Base-by-base conservation (phyloP, 1,140 invertebrate genomes). In the Drosophila paulistorum region DNA sequence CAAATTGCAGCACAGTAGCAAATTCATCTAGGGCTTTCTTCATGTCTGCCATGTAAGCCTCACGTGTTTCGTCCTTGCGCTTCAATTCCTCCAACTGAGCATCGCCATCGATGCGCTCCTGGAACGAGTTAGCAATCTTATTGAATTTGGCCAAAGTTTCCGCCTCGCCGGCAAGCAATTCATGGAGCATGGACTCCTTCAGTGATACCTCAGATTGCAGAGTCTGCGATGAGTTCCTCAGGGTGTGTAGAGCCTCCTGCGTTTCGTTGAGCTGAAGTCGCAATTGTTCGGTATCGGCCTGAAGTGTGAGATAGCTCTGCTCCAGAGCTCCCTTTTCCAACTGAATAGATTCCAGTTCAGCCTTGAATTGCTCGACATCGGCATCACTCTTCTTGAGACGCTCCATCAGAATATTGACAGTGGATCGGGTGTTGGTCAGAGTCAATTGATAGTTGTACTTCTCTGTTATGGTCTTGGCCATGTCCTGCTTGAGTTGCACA, bases 351-450 rank as follows among this genome's bases (percentile, higher is more conserved):
- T 91, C 90, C 33, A 93, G 73, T 77, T 94, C 93, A n/a, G 89
- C 77, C 66, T 93, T 93, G 54, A 93, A 82, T 35, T 93, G 93
- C 77, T 93, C 93, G n/a, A 94, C 93, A 77, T 93, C 93, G 37
- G 91, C 83, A 74, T 94, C 93, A 14, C 93, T 93, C 60, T 93
- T 90, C 71, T 93, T 91, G 1, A 94, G 76, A 20, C 93, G 90
- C 59, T 92, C 93, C 84, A 92, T 93, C 3, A 94, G 77, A 9
- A 93, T 93, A 65, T 93, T 93, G 7, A 94, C 92, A 1, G 93
- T 93, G 63, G 91, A 87, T 7, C 93, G 92, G 3, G 92, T 92
- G 72, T 93, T 93, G 62, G 77, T 92, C 10, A 93, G 79, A 0
- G 93, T 93, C 39, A 93, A 58, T 82, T 93, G 89, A 65, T 93